Percentiles rank a stretch among this genome's conserved stretches.
Evolutionary conservation across 2,113 vertebrate genomes (phyloP).

Genomic region (Edolisoma coerulescens): DNA sequence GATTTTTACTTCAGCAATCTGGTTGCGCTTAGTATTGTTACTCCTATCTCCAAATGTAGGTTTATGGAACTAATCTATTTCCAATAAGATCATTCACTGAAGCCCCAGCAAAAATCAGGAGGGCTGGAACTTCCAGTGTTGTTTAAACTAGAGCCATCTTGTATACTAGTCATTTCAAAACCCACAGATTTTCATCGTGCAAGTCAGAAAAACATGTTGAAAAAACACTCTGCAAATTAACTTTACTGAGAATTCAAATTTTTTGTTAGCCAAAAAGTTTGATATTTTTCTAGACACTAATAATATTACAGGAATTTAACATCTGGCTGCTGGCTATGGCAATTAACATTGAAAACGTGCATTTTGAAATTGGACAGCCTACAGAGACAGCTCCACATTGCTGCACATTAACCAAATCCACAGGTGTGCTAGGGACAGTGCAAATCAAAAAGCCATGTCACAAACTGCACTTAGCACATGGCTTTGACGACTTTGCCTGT

Average conservation of each 20-base stretch:
- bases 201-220: neutral
- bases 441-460: neutral
- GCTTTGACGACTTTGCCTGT: neutral
- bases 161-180: neutral
- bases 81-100: slow-evolving; percentile 42
- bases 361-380: neutral
- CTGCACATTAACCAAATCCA: neutral
- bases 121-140: slow-evolving; percentile 13
- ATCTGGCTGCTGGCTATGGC: neutral
- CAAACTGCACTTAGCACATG: neutral
- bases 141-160: slow-evolving; percentile 1
- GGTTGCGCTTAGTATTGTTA: neutral
- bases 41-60: slow-evolving; percentile 23
- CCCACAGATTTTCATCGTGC: neutral
- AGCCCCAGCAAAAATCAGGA: slow-evolving; percentile 33
- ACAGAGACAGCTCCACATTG: neutral
- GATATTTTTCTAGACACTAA: neutral
- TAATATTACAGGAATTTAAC: neutral
- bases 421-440: neutral
- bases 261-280: neutral
- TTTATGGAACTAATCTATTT: slow-evolving; percentile 57
- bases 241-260: neutral
- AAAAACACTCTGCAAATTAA: neutral
- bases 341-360: neutral
- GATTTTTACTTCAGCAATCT: slow-evolving; percentile 37